Percentiles rank a stretch among this genome's conserved stretches.
These are phyloP conservation scores for Gnathonemus echidnorhynchus DNA, from an alignment of 2,113 vertebrate genomes.

Conservation along the genomic window DNA sequence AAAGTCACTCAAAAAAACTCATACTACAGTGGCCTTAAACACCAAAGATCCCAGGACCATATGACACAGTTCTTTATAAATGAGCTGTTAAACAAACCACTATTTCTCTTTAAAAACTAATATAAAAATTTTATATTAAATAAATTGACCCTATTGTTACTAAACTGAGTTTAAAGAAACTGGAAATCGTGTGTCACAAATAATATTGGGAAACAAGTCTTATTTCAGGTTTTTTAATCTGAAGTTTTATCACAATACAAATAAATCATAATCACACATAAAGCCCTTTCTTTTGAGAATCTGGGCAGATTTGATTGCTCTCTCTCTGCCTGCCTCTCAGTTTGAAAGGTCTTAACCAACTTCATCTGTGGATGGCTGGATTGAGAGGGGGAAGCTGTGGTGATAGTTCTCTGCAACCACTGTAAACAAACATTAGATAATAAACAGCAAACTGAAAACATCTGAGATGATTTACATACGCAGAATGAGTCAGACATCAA, in stretches of 20 bases:
- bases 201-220: background rate
- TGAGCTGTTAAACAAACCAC: background rate
- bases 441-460: constrained; percentile 20
- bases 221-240: background rate
- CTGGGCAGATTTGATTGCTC: background rate
- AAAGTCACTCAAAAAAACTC: background rate
- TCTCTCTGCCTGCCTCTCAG: background rate
- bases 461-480: background rate
- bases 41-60: background rate
- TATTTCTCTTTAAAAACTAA: background rate
- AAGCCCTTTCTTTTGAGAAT: background rate
- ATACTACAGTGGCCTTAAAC: background rate
- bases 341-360: background rate
- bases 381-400: background rate
- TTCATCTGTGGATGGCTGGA: background rate
- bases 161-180: background rate
- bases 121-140: background rate
- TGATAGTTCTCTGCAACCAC: constrained; percentile 17
- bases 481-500: background rate
- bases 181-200: background rate
- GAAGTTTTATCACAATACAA: background rate
- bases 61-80: background rate
- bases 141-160: background rate
- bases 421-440: constrained; percentile 30
- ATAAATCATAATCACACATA: background rate